Evolutionary conservation across 2,888 invertebrate genomes (phyloP), one percentile per base, ranked within the genome.

Genomic region (Lasioglossum villosulum): DNA sequence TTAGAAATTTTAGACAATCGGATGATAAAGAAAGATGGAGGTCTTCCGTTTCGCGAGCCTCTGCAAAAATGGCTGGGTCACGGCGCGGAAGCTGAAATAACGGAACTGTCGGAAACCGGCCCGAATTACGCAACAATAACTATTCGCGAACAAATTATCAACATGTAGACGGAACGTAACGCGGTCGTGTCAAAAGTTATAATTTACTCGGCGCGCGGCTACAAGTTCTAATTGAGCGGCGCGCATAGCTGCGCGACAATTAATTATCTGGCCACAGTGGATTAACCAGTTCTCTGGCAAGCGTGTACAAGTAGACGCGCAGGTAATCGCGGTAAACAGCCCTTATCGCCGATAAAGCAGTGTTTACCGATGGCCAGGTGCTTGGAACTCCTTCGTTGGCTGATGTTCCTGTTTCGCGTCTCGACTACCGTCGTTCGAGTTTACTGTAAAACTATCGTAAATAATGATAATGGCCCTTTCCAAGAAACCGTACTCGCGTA

Each of bases 201-300:
- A 82, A 79, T 82, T 82, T 82, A 82, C 72, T 77, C 42, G 75
- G 68, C 52, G 72, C 45, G 42, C 52, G 71, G 30, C 52, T 59
- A 76, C 78, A 70, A 84, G 56, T 75, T 78, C 75, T 81, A 84
- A 86, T 86, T 81, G 80, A 84, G 73, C 68, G 12, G 4, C 39
- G 56, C 23, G 78, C 42, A 84, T 81, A 84, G 68, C 71, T 73
- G n/a, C 16, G 56, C 68, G 63, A 86, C 81, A 84, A 86, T 84
- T 81, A 81, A 81, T 84, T 86, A 84, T 78, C 75, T 72, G 70
- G 39, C 63, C 42, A 37, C 42, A 72, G 66, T 42, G 75, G 85
- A 80, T 81, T 78, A 80, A 59, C 79, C 70, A 80, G 82, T 80
- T 82, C 77, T 30, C 34, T n/a, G 37, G 73, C 73, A 30, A 74